Evolutionary conservation across 1,140 invertebrate species (phyloP), one percentile per base, ranked within the genome.

Genomic region (Phymastichus coffea): DNA sequence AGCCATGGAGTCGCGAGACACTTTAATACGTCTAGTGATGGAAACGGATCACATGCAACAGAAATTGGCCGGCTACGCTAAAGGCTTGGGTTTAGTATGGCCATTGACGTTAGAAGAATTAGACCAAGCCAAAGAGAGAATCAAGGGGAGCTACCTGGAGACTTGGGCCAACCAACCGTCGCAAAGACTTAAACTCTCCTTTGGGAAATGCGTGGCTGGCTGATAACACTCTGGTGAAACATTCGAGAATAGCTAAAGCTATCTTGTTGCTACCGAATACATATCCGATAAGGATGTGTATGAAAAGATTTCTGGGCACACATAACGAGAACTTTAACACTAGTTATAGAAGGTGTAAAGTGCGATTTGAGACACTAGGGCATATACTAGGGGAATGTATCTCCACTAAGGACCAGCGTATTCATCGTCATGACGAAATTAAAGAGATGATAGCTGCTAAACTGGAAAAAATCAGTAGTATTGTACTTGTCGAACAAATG

Each of bases 301-400:
- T 38, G 8, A 38, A 38, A n/a, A 8, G 7, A n/a, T 12, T n/a
- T 8, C 4, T 8, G n/a, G 4, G 15, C 37, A 38, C 10, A 38
- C 10, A 38, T n/a, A n/a, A 38, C 37, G 9, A 9, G 8, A 8
- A 38, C 8, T 38, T 38, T n/a, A n/a, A 38, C 15, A 38, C 37
- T 4, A 38, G 37, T 12, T 38, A n/a, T n/a, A 38, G 37, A 38
- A 38, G 37, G 15, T 38, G 37, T n/a, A n/a, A n/a, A 4, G 15
- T 14, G 8, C 37, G 9, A 4, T n/a, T 12, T 38, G 63, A 67
- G n/a, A 65, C 67, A 0, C 33, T 69, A 0, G 67, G 56, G 0
- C 65, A 69, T 7, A 54, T 69, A 1, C 10, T 67, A 0, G 64
- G 63, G 0, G 15, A 44, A 2, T 67, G 66, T 10, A 19, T 19